Base-by-base conservation (phyloP, 2,113 vertebrate genomes). In the Formicarius rufipectus region DNA sequence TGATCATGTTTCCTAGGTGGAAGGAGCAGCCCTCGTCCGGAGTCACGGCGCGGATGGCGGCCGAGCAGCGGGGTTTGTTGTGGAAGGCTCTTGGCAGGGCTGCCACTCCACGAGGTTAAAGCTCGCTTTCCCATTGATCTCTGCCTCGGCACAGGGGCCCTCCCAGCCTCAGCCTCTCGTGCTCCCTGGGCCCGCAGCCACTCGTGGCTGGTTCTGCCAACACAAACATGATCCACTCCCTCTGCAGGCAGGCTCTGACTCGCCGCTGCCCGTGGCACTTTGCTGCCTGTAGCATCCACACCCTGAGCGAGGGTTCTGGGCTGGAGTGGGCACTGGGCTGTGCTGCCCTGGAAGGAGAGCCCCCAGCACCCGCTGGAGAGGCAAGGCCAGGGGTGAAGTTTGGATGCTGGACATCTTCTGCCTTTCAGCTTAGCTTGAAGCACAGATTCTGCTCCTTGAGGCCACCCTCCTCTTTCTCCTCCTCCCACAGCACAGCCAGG, bases 11-110 rank as follows among this genome's bases (percentile, higher is more conserved):
- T 82, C 55, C 59, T 21, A 76, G 56, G 50, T 50, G 66, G 66
- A 71, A n/a, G 0, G 24, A 92, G 71, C 66, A 62, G 24, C 18
- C 39, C 71, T 93, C 91, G 55, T 50, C 66, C 75, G 86, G 62
- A 93, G 58, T 40, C 22, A 27, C 73, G 82, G 58, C 35, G 68
- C 0, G 9, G 42, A 66, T 11, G 40, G 89, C 1, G 33, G 81
- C 14, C 50, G 69, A 59, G 93, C 50, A 81, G 87, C 62, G 37
- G 69, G 60, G 42, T 59, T 64, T 78, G 27, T 5, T 74, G 89
- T 66, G 84, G 76, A 83, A 69, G 73, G 87, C 52, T 91, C 64
- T 87, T 87, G 84, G 96, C 93, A 93, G 87, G 87, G 1, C 59
- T 2, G 0, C 76, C 55, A 22, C 58, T 31, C 63, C 6, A 80